Evolutionary conservation across 2,113 vertebrate genomes (phyloP), one percentile per base, ranked within the genome.

Genomic region (Istiophorus platypterus): DNA sequence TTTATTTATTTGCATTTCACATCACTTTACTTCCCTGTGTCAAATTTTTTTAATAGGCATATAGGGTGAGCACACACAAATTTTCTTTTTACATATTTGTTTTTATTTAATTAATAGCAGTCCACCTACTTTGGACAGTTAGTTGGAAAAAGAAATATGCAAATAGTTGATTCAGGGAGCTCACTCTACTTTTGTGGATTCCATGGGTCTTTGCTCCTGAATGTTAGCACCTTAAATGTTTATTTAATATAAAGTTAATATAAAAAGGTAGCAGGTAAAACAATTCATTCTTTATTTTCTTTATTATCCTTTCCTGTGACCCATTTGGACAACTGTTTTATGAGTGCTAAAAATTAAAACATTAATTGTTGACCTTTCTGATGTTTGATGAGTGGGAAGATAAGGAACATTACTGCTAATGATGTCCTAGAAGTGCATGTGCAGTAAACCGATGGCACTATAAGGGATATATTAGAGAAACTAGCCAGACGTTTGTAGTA

Each of bases 311-410:
- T 47, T 64, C 31, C 52, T 26, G 11, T 59, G 52, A 72, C 0
- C 2, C 14, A 13, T 24, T 29, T 13, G 54, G 22, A 5, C 22
- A 59, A 45, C n/a, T 20, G n/a, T 63, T 45, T 24, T 5, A 26
- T 72, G 31, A 2, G 20, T 11, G 4, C 29, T 47, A 34, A n/a
- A n/a, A 47, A 77, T 61, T 6, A n/a, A 37, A 61, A 18, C 12
- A 39, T 29, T 1, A 14, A 14, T 5, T 4, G n/a, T 54, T 69
- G 14, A 52, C 29, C 5, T 83, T 75, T 76, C 71, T 67, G 67
- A 47, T 68, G 15, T 42, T 54, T 58, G 65, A 58, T 29, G 20
- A 67, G 27, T 39, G 45, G 17, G 14, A 52, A 34, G 20, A 65
- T 22, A 9, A 7, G 5, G 0, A 13, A 62, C 26, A 57, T 54